These are phyloP conservation scores for Bactericera cockerelli DNA, from an alignment of 1,140 invertebrate species.

Conservation along the genomic window DNA sequence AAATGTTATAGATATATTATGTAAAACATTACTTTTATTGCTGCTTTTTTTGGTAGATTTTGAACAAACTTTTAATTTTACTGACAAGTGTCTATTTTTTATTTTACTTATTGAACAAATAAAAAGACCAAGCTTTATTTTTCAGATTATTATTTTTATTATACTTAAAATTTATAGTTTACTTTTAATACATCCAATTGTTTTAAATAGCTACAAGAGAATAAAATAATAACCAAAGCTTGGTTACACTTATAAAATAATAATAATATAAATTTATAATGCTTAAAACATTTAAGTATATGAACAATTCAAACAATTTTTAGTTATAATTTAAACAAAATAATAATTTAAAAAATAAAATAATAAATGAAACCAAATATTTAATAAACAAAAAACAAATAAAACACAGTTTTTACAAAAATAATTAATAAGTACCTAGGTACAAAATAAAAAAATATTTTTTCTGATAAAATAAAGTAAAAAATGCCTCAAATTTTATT, in stretches of 20 bases:
- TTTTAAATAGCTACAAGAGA: slow-evolving; percentile 7
- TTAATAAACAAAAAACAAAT: neutral
- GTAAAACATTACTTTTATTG: too few species aligned
- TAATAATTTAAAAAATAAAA: neutral
- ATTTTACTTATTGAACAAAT: too few species aligned
- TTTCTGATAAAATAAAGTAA: neutral
- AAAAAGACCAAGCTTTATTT: neutral
- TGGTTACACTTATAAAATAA: slow-evolving; percentile 8
- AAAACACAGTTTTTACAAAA: slow-evolving; percentile 6
- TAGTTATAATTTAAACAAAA: neutral
- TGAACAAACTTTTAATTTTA: too few species aligned
- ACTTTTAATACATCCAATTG: slow-evolving; percentile 9
- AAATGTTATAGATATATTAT: too few species aligned
- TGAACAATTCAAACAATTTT: slow-evolving; percentile 8
- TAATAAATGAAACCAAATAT: neutral
- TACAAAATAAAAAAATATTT: too few species aligned
- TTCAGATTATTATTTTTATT: slow-evolving; percentile 6
- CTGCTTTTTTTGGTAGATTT: too few species aligned
- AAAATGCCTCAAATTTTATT: slow-evolving; percentile 7
- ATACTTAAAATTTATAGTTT: slow-evolving; percentile 7
- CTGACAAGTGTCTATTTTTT: too few species aligned
- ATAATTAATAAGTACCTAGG: neutral
- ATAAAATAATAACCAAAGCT: neutral
- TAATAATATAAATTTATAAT: neutral
- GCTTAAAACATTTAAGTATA: slow-evolving; percentile 4